Base-by-base conservation (phyloP, 2,797 vertebrate genomes). In the Lagodon rhomboides region DNA sequence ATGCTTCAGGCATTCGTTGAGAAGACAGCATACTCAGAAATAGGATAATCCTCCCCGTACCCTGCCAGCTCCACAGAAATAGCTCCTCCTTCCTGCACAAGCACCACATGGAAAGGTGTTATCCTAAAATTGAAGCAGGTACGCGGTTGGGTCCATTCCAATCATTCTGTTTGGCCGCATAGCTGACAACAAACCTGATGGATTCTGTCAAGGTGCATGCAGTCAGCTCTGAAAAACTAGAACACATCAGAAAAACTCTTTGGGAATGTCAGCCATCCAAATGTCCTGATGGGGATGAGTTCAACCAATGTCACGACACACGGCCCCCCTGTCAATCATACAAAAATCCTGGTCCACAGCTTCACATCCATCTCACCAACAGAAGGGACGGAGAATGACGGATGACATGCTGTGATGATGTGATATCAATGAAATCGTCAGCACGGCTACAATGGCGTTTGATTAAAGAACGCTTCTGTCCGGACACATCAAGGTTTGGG, bases 401-500 rank as follows among this genome's bases (percentile, higher is more conserved):
- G 56, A 73, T 71, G 25, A 50, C 50, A 63, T 11, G 51, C 75
- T 67, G 44, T 55, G 30, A 68, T 43, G 20, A 46, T 61, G 54
- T 46, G 34, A 55, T 38, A 72, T 72, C 44, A 55, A 9, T 66
- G 23, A 59, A 34, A 65, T 68, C 38, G 53, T 30, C 41, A 64
- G 61, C 55, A 17, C 34, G 38, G 66, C 58, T 44, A 12, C 49
- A 62, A 47, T 61, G 23, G 67, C 43, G 47, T 80, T 67, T 61
- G 44, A 64, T 18, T 51, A 64, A 79, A 41, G 51, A 54, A 25
- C n/a, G 11, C 10, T 44, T 43, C 49, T 25, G 62, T 55, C 13
- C 67, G 50, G 58, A 61, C 58, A 23, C 18, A 43, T 74, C 66
- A 68, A 68, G 20, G 22, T 56, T 61, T 78, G 34, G 41, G 25